Percentiles rank a stretch among this genome's conserved stretches.
These are phyloP conservation scores for Todus mexicanus DNA, from an alignment of 2,797 vertebrate genomes.

Conservation along the genomic window DNA sequence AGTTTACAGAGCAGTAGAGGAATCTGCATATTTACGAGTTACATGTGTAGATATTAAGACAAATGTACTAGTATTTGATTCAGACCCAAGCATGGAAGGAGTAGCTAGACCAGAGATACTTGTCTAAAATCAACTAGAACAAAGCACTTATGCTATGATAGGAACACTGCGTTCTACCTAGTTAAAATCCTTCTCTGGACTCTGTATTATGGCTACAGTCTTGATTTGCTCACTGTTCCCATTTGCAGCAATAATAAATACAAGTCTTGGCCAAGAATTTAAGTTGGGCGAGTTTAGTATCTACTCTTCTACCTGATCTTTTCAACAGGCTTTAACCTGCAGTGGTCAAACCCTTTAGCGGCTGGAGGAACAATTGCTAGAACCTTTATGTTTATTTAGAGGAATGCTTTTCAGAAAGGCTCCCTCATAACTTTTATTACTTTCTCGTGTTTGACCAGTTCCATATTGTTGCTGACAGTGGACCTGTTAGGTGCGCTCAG, in stretches of 20 bases:
- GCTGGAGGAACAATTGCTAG: neutral
- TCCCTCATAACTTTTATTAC: neutral
- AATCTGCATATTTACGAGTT: neutral
- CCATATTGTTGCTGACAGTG: neutral
- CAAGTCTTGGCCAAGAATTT: neutral
- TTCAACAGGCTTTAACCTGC: neutral
- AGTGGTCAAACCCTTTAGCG: neutral
- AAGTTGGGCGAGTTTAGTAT: neutral
- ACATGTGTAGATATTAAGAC: neutral
- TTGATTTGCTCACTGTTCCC: neutral
- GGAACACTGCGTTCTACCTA: neutral
- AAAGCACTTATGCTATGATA: neutral
- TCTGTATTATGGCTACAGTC: neutral
- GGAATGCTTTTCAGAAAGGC: neutral
- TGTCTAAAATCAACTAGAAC: neutral
- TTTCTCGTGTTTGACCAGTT: neutral
- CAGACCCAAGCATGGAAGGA: neutral
- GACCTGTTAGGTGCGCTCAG: neutral
- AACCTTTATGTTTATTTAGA: neutral
- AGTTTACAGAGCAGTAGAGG: neutral
- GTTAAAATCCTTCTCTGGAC: neutral
- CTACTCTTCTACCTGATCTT: neutral
- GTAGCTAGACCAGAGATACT: neutral
- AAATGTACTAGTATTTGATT: neutral
- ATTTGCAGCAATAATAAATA: neutral